phyloP scores from a whole-genome alignment of 2,888 invertebrate genomes.

The Silvanus unidentatus region DNA sequence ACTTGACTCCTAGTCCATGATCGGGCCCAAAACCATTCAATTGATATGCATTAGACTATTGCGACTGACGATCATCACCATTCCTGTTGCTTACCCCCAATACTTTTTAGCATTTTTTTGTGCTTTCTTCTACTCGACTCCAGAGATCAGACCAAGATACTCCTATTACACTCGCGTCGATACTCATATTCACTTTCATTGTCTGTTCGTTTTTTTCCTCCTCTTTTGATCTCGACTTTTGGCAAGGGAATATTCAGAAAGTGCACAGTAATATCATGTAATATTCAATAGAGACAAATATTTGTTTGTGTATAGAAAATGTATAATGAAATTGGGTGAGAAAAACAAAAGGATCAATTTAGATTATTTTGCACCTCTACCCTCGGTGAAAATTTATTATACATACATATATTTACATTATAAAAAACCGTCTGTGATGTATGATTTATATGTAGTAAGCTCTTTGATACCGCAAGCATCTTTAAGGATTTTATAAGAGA shows the following conservation, averaged over 20 bases:
- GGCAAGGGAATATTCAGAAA: too few relatives aligned
- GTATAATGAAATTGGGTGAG: too few relatives aligned
- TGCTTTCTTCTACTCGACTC: constrained; percentile 17
- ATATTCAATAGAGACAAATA: too few relatives aligned
- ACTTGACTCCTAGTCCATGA: constrained; percentile 25
- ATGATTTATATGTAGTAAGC: constrained; percentile 37
- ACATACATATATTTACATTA: too few relatives aligned
- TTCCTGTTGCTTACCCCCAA: constrained; percentile 23
- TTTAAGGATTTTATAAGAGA: constrained; percentile 37
- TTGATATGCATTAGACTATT: constrained; percentile 44
- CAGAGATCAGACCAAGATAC: constrained; percentile 21
- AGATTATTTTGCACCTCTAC: too few relatives aligned
- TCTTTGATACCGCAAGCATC: constrained; percentile 34
- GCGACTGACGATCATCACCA: constrained; percentile 22
- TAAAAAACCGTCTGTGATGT: constrained; percentile 9
- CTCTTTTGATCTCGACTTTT: too few relatives aligned
- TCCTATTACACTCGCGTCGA: constrained; percentile 29
- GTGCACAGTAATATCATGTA: too few relatives aligned
- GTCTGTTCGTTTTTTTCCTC: constrained; percentile 10
- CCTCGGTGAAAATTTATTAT: too few relatives aligned
- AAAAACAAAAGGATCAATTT: too few relatives aligned
- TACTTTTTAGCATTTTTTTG: constrained; percentile 17
- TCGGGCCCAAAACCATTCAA: constrained; percentile 28
- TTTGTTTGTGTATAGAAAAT: too few relatives aligned
- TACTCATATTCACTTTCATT: constrained; percentile 29